Conservation (phyloP, 2,888 invertebrate genomes). For the Cylindroiulus punctatus region DNA sequence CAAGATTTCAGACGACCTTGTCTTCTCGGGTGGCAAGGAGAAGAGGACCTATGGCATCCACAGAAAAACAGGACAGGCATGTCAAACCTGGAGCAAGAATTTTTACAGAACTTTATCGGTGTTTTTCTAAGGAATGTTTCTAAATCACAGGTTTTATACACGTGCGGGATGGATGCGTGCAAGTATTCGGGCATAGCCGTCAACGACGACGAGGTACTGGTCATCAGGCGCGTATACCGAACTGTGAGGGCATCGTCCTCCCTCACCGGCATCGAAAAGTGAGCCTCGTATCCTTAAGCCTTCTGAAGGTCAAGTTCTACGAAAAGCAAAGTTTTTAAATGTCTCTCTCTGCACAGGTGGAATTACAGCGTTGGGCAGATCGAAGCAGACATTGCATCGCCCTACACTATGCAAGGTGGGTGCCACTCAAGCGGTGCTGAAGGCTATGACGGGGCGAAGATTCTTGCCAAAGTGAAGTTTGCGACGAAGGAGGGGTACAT, state of each 20-base stretch:
- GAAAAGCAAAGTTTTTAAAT: neutral
- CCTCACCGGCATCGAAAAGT: constrained; percentile 85
- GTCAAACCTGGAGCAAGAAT: neutral
- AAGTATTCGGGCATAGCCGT: constrained; percentile 71
- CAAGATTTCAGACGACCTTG: constrained; percentile 70
- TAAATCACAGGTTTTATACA: constrained; percentile 68
- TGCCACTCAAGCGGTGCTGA: constrained; percentile 48
- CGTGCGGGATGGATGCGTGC: constrained; percentile 80
- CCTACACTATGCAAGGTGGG: neutral
- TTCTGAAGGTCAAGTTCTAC: too few relatives aligned
- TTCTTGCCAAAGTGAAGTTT: constrained; percentile 49
- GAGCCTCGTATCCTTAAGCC: constrained; percentile 17
- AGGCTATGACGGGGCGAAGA: neutral
- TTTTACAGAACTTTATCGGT: neutral
- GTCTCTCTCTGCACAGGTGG: constrained; percentile 73
- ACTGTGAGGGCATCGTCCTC: constrained; percentile 92
- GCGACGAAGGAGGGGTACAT: constrained; percentile 77
- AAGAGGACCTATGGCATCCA: constrained; percentile 87
- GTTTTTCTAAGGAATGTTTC: neutral
- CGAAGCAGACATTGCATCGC: constrained; percentile 70
- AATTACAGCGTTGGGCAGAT: constrained; percentile 95
- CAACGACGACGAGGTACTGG: constrained; percentile 72
- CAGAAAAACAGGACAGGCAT: constrained; percentile 73
- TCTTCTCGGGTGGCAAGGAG: constrained; percentile 79
- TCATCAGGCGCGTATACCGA: constrained; percentile 84